Evolutionary conservation across 2,888 invertebrate genomes (phyloP).

Genomic region (Drosophila crucigera): DNA sequence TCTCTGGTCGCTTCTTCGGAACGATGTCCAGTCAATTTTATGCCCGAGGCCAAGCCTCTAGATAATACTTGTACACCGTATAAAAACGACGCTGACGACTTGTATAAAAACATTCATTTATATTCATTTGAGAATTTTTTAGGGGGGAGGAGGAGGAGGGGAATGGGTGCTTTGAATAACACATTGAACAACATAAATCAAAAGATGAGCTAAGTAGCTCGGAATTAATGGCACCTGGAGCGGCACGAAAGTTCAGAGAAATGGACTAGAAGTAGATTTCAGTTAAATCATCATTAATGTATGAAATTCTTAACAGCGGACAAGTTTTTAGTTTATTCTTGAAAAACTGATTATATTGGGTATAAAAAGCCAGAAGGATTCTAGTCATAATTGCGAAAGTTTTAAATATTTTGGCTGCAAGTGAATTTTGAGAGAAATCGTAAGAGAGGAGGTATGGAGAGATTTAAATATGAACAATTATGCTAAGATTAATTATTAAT

Average conservation of each 20-base stretch:
- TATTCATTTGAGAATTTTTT: constrained; percentile 40
- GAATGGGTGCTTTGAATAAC: constrained; percentile 20
- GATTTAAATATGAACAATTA: neutral
- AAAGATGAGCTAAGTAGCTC: constrained; percentile 46
- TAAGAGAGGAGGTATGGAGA: neutral
- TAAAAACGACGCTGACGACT: constrained; percentile 39
- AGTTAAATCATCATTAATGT: neutral
- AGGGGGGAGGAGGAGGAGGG: no score
- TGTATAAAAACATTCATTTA: constrained; percentile 54
- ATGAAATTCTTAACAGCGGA: neutral
- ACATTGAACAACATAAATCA: constrained; percentile 56
- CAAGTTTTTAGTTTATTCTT: neutral
- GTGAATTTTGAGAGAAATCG: neutral
- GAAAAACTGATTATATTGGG: neutral
- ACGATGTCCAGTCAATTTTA: constrained; percentile 76
- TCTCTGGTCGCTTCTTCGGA: constrained; percentile 55
- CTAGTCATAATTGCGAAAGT: neutral
- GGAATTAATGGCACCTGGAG: constrained; percentile 54
- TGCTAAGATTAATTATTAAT: neutral
- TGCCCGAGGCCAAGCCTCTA: constrained; percentile 61
- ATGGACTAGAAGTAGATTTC: constrained; percentile 8
- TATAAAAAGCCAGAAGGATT: neutral
- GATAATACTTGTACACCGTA: constrained; percentile 41
- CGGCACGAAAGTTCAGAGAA: neutral
- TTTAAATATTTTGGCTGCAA: neutral